These are phyloP conservation scores for Phylloscopus trochiloides DNA, from an alignment of 2,113 vertebrate species.

Conservation along the genomic window DNA sequence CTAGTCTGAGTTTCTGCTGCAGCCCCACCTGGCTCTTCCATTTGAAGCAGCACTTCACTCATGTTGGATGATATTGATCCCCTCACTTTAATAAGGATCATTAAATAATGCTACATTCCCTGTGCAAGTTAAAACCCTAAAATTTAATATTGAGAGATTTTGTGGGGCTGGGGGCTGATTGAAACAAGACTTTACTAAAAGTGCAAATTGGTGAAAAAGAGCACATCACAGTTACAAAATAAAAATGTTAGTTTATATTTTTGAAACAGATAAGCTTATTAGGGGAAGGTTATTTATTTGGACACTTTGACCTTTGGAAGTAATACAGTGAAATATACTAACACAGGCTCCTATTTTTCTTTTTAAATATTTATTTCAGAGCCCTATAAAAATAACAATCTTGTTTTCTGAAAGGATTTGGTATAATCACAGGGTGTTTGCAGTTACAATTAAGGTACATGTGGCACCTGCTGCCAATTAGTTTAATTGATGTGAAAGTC, in stretches of 20 bases:
- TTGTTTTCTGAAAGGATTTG: neutral
- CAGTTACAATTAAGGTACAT: neutral
- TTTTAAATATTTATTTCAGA: neutral
- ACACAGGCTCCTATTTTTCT: neutral
- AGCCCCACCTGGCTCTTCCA: neutral
- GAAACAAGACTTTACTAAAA: neutral
- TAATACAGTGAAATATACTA: neutral
- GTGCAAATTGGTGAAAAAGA: neutral
- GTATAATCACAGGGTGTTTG: neutral
- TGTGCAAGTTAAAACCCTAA: neutral
- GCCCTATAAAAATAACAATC: neutral
- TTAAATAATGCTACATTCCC: neutral
- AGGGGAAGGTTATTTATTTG: neutral
- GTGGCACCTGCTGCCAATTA: conserved; percentile 8
- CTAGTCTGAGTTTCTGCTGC: neutral
- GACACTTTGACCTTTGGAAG: neutral
- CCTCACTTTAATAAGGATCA: neutral
- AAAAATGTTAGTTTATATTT: neutral
- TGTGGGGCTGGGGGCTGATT: neutral
- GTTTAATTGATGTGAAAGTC: conserved; percentile 29
- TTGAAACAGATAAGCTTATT: neutral
- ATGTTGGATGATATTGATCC: neutral
- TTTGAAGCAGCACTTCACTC: neutral
- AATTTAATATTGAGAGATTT: neutral
- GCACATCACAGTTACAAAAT: neutral